These are phyloP conservation scores for Urosaurus nigricauda DNA, from an alignment of 2,797 vertebrate species.

Conservation along the genomic window DNA sequence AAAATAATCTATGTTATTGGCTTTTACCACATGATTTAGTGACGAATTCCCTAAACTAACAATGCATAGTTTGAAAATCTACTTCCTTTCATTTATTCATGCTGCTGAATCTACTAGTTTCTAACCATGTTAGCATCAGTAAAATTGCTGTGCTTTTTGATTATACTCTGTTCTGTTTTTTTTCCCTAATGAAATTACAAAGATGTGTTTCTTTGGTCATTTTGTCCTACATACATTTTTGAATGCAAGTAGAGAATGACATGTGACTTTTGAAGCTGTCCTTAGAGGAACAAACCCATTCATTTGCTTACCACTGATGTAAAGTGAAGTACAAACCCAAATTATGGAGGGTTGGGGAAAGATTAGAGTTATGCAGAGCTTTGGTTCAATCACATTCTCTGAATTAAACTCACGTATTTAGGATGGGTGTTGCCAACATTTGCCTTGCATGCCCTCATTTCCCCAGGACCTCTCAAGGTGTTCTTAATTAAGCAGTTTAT, in stretches of 20 bases:
- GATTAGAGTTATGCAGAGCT: not conserved
- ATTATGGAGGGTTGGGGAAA: not conserved
- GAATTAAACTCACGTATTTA: not conserved
- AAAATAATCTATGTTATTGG: not conserved
- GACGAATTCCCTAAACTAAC: not conserved
- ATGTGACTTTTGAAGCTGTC: not conserved
- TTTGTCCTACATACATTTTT: not conserved
- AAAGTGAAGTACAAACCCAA: not conserved
- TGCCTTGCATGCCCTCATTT: not conserved
- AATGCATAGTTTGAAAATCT: too few species aligned
- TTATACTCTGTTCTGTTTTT: too few species aligned
- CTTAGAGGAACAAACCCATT: not conserved
- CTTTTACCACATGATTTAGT: not conserved
- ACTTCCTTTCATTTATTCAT: not conserved
- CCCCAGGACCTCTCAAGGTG: constrained; percentile 9
- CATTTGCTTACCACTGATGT: not conserved
- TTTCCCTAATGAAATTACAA: not conserved
- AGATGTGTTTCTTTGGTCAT: not conserved
- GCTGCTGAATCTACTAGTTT: not conserved
- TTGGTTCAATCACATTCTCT: not conserved
- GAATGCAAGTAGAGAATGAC: not conserved
- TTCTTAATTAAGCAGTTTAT: constrained; percentile 32
- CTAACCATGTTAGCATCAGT: not conserved
- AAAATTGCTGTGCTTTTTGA: not conserved
- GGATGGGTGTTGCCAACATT: not conserved